These are phyloP conservation scores for Silurus glanis DNA, from an alignment of 2,113 vertebrate species.

Conservation along the genomic window DNA sequence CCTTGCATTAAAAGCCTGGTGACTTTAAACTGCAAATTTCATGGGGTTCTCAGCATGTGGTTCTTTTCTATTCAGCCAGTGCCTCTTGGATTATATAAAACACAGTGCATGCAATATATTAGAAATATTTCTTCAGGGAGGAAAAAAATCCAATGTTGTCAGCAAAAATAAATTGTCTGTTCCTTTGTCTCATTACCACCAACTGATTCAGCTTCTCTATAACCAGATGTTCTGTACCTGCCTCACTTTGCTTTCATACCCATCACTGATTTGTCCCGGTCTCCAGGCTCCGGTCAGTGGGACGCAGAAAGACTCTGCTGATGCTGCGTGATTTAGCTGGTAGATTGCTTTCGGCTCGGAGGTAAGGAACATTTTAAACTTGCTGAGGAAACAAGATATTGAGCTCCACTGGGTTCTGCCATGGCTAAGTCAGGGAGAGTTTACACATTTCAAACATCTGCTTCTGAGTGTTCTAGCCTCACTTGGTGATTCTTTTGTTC, in stretches of 20 bases:
- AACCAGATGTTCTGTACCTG: slow-evolving; percentile 51
- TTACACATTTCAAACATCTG: slow-evolving; percentile 17
- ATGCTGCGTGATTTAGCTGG: slow-evolving; percentile 21
- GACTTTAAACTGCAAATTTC: background rate
- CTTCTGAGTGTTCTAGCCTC: slow-evolving; percentile 26
- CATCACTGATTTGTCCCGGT: background rate
- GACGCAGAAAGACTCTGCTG: slow-evolving; percentile 28
- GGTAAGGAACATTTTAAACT: background rate
- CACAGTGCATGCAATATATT: background rate
- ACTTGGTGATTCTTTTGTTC: background rate
- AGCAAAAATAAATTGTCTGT: slow-evolving; percentile 64
- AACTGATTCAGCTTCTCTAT: slow-evolving; percentile 63
- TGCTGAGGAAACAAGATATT: slow-evolving; percentile 28
- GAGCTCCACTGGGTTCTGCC: slow-evolving; percentile 26
- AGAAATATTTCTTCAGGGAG: slow-evolving; percentile 59
- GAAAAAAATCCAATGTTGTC: slow-evolving; percentile 56
- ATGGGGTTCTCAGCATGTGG: background rate
- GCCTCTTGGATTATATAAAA: background rate
- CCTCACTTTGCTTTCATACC: slow-evolving; percentile 12
- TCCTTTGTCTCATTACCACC: slow-evolving; percentile 65
- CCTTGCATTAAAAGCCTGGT: background rate
- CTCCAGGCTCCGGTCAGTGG: slow-evolving; percentile 35
- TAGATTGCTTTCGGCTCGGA: slow-evolving; percentile 5
- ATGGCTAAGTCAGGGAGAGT: slow-evolving; percentile 26
- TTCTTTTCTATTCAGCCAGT: background rate